Evolutionary conservation across 2,113 vertebrate genomes (phyloP).

Genomic region (Cyprinus carpio): DNA sequence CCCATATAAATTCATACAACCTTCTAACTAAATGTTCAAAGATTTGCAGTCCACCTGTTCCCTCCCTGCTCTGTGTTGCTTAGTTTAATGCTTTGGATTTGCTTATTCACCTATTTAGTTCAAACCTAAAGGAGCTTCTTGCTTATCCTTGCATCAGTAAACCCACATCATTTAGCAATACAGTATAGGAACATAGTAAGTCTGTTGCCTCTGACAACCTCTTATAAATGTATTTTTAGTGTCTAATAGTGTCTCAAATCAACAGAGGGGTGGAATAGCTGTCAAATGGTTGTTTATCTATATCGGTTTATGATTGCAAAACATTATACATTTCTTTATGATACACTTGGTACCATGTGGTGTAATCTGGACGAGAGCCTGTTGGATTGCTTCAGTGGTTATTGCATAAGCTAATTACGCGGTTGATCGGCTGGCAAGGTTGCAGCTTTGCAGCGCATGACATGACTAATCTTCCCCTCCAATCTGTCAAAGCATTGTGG

Average conservation of each 20-base stretch:
- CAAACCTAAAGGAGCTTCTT: neutral
- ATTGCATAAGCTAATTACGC: conserved; percentile 4
- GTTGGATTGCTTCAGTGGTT: neutral
- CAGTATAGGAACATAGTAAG: neutral
- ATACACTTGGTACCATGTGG: neutral
- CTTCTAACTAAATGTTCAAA: too few relatives aligned
- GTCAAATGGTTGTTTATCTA: conserved; percentile 10
- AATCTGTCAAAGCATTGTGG: neutral
- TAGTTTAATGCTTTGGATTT: neutral
- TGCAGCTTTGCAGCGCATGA: conserved; percentile 18
- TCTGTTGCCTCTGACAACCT: neutral
- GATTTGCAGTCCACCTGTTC: too few relatives aligned
- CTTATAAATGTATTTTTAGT: neutral
- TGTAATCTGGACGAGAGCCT: neutral
- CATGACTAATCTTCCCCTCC: conserved; percentile 10
- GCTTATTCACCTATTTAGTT: neutral
- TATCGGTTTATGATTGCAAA: conserved; percentile 1
- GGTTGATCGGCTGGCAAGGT: neutral
- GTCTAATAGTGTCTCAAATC: neutral
- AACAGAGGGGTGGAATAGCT: neutral
- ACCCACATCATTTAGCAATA: too few relatives aligned
- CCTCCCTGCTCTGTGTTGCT: too few relatives aligned
- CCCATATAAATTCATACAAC: too few relatives aligned
- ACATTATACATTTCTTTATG: conserved; percentile 1
- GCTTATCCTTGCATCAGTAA: neutral